Conservation (phyloP, 2,797 vertebrate species). For the Ctenochaetus hawaiiensis region DNA sequence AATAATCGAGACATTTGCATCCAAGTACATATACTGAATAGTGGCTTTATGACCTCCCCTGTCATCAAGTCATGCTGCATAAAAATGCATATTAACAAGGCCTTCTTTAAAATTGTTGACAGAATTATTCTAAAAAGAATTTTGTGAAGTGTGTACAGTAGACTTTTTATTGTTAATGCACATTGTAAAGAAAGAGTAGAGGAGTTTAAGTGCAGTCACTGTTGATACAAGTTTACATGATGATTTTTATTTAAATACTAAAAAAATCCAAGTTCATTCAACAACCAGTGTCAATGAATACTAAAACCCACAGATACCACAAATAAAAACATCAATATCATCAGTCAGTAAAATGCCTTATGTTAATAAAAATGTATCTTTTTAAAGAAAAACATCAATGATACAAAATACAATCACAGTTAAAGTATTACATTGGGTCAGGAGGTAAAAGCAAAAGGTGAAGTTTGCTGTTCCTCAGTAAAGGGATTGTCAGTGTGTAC, state of each 20-base stretch:
- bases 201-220: not conserved
- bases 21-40: no score
- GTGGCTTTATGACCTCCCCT: no score
- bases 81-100: no score
- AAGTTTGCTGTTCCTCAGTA: conserved; percentile 35
- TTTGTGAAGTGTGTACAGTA: not conserved
- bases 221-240: conserved; percentile 27
- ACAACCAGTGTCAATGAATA: conserved; percentile 77
- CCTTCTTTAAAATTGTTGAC: no score
- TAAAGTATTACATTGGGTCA: conserved; percentile 43
- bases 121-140: not conserved
- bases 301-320: conserved; percentile 67
- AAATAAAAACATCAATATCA: conserved; percentile 61
- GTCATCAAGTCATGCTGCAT: no score
- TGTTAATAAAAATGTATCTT: conserved; percentile 63
- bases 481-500: conserved; percentile 29
- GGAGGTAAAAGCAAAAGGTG: conserved; percentile 43
- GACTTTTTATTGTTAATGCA: not conserved
- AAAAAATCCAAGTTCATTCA: conserved; percentile 69
- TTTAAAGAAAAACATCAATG: conserved; percentile 58
- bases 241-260: conserved; percentile 71
- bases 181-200: not conserved
- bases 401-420: conserved; percentile 78
- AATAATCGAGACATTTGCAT: conserved; percentile 1
- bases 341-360: conserved; percentile 49